These are phyloP conservation scores for Pachycephus smyrnensis DNA, from an alignment of 2,888 invertebrate genomes.

Conservation along the genomic window DNA sequence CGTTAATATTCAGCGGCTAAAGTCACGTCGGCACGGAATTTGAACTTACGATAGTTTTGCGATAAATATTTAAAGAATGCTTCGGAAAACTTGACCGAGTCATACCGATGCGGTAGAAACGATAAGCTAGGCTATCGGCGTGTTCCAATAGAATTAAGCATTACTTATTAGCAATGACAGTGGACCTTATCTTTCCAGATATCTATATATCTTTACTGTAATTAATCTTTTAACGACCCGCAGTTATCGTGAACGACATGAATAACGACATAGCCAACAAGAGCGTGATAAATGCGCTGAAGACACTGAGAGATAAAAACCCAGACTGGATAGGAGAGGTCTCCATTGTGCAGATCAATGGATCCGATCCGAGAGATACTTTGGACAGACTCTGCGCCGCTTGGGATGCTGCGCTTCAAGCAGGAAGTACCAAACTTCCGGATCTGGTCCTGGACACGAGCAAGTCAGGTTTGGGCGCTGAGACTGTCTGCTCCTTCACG, in stretches of 20 bases:
- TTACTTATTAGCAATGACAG: neutral
- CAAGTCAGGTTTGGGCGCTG: slow-evolving; percentile 83
- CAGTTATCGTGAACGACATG: slow-evolving; percentile 58
- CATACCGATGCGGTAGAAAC: neutral
- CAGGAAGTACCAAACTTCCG: slow-evolving; percentile 76
- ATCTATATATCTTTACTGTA: neutral
- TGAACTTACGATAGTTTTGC: neutral
- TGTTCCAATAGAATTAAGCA: neutral
- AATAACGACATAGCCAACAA: slow-evolving; percentile 52
- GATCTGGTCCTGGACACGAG: slow-evolving; percentile 87
- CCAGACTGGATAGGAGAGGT: slow-evolving; percentile 49
- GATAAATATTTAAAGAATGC: neutral
- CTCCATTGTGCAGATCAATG: slow-evolving; percentile 47
- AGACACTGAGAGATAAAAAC: slow-evolving; percentile 43
- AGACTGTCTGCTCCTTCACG: slow-evolving; percentile 87
- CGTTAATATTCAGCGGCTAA: neutral
- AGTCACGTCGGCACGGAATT: neutral
- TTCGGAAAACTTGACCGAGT: neutral
- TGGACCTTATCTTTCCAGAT: neutral
- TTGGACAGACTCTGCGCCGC: slow-evolving; percentile 48
- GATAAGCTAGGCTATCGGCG: neutral
- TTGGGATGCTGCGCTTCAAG: slow-evolving; percentile 53
- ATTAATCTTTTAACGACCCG: neutral
- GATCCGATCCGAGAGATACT: slow-evolving; percentile 44
- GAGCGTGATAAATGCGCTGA: slow-evolving; percentile 52